These are phyloP conservation scores for Orycteropus afer DNA, from an alignment of 2,113 vertebrate species.

Conservation along the genomic window DNA sequence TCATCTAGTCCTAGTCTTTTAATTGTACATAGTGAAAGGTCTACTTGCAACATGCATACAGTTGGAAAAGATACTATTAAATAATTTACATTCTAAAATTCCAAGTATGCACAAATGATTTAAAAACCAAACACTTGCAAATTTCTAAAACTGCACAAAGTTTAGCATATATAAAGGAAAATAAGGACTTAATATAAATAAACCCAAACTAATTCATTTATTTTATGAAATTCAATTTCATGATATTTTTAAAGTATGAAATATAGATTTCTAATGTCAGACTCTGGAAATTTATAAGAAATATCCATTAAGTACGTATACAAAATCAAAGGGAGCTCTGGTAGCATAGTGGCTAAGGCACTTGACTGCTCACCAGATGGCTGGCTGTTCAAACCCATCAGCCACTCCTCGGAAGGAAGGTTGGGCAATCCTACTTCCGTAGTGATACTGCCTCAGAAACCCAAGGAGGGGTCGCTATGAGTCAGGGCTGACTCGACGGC, in stretches of 20 bases:
- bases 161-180: slow-evolving; percentile 34
- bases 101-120: slow-evolving; percentile 5
- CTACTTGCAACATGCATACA: slow-evolving; percentile 11
- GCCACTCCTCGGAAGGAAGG: too few species aligned
- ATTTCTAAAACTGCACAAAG: slow-evolving; percentile 40
- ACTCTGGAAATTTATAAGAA: slow-evolving; percentile 41
- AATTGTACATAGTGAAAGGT: slow-evolving; percentile 23
- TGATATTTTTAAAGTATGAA: not conserved
- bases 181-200: slow-evolving; percentile 25
- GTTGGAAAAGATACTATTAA: slow-evolving; percentile 14
- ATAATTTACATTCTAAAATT: slow-evolving; percentile 7
- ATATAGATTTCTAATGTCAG: slow-evolving; percentile 19
- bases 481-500: too few species aligned
- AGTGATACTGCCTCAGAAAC: too few species aligned
- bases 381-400: too few species aligned
- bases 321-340: too few species aligned
- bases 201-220: not conserved
- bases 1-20: slow-evolving; percentile 10
- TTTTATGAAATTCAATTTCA: slow-evolving; percentile 52
- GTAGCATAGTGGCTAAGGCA: too few species aligned
- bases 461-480: too few species aligned
- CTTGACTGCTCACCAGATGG: too few species aligned
- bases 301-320: slow-evolving; percentile 1
- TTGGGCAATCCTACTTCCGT: too few species aligned
- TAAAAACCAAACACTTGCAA: not conserved